Conservation (phyloP, 30 jellyfish, hydroid and myxozoan genomes). For the Aurelia aurita complex sp. Pacific region DNA sequence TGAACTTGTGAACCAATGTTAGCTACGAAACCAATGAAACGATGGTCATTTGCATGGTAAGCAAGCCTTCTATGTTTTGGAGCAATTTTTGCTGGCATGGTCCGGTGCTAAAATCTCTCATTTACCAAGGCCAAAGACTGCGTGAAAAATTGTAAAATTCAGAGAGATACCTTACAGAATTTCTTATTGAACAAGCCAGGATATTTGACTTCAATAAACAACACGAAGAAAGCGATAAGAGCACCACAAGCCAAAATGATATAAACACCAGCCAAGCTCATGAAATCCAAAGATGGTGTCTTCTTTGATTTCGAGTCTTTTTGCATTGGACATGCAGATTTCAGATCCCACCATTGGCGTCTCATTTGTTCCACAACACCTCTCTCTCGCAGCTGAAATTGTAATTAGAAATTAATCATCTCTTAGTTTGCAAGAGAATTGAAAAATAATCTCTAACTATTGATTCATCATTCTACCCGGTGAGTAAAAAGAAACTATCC, state of each 20-base stretch:
- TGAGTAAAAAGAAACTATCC: too few relatives aligned
- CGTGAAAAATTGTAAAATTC: too few relatives aligned
- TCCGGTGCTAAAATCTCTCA: too few relatives aligned
- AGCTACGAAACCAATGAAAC: too few relatives aligned
- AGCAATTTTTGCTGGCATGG: too few relatives aligned
- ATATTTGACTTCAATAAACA: slow-evolving; percentile 58
- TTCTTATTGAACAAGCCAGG: slow-evolving; percentile 36
- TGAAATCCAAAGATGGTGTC: slow-evolving; percentile 65
- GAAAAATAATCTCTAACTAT: too few relatives aligned
- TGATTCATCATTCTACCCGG: too few relatives aligned
- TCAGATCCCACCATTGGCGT: slow-evolving; percentile 84
- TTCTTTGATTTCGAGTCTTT: slow-evolving; percentile 33
- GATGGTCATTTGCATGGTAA: too few relatives aligned
- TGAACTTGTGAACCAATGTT: too few relatives aligned
- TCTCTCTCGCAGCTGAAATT: slow-evolving; percentile 67
- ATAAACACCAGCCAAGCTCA: slow-evolving; percentile 88
- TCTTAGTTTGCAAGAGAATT: too few relatives aligned
- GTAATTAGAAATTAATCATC: neutral
- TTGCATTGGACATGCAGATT: slow-evolving; percentile 61
- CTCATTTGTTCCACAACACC: slow-evolving; percentile 83
- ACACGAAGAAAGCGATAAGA: slow-evolving; percentile 43
- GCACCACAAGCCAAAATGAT: slow-evolving; percentile 80
- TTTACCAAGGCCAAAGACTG: too few relatives aligned
- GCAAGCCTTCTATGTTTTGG: too few relatives aligned
- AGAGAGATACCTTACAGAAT: neutral